Evolutionary conservation across 2,113 vertebrate genomes (phyloP), one percentile per base, ranked within the genome.

Genomic region (Silurus asotus): DNA sequence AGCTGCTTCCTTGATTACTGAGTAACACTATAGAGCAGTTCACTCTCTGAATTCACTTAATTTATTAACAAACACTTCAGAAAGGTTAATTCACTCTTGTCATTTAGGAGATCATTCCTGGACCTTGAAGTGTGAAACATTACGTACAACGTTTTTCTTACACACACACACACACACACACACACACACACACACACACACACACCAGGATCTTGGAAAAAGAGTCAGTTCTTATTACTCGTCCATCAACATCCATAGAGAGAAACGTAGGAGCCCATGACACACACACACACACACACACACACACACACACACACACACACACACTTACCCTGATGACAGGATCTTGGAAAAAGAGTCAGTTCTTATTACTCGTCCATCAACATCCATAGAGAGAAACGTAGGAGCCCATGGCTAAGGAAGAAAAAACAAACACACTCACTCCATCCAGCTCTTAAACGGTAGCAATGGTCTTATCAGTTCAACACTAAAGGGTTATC

Each of bases 341-440:
- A 96, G 88, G 86, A 95, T 92, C 93, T 97, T 96, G 8, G 95
- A 95, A 89, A 97, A 96, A 45, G 93, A 95, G 88, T 94, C 93
- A 0, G 93, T 93, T 89, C 94, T 91, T 87, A 95, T 91, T 86
- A 96, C 91, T 79, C 96, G 92, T 3, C 93, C 93, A 37, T 95
- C 95, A 4, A 88, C 88, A 0, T 95, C 96, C 94, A 95, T 90
- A 53, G 94, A 96, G 70, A 97, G 94, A 88, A 97, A 96, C 0
- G 92, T 92, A 2, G 95, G 93, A 17, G 81, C 86, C 94, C 95
- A 95, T 20, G 93, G 91, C 93, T 96, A 91, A 25, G 8, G 4
- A 85, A 77, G 53, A 45, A 79, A 6, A 53, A 25, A 61, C 58
- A 55, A 13, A 23, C 56, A 25, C 55, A 25, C 51, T 45, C 11